phyloP scores from a whole-genome alignment of 1,140 invertebrate genomes.

The Heliconius himera region DNA sequence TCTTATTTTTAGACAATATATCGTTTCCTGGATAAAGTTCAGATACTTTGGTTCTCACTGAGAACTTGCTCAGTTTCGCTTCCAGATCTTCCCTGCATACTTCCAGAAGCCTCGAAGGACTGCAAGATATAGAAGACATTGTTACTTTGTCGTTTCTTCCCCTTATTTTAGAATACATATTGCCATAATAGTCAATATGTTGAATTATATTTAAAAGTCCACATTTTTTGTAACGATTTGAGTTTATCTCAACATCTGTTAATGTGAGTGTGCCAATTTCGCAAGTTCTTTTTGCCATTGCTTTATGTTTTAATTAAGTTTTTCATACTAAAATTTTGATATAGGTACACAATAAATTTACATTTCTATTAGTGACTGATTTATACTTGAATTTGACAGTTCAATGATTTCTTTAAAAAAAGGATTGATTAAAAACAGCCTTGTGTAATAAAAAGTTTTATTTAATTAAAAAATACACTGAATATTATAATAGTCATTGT shows the following conservation, averaged over 20 bases:
- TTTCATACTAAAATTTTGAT: not conserved
- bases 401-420: not conserved
- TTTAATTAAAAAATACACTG: not conserved
- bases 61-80: slow-evolving; percentile 49
- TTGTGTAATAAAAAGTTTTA: not conserved
- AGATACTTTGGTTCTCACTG: slow-evolving; percentile 51
- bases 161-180: slow-evolving; percentile 39
- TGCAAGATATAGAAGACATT: slow-evolving; percentile 43
- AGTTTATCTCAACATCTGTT: slow-evolving; percentile 24
- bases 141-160: slow-evolving; percentile 37
- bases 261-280: slow-evolving; percentile 16
- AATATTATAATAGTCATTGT: not conserved
- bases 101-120: slow-evolving; percentile 21
- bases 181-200: slow-evolving; percentile 62
- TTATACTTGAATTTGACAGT: slow-evolving; percentile 1
- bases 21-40: slow-evolving; percentile 58
- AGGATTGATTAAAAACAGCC: not conserved
- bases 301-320: not conserved
- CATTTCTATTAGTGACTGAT: not conserved
- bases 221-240: slow-evolving; percentile 51
- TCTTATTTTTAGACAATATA: slow-evolving; percentile 51
- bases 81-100: slow-evolving; percentile 28
- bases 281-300: slow-evolving; percentile 18
- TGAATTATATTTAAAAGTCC: slow-evolving; percentile 50
- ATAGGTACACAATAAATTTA: not conserved